phyloP scores from a whole-genome alignment of 2,113 vertebrate species.

The Grallaria varia region DNA sequence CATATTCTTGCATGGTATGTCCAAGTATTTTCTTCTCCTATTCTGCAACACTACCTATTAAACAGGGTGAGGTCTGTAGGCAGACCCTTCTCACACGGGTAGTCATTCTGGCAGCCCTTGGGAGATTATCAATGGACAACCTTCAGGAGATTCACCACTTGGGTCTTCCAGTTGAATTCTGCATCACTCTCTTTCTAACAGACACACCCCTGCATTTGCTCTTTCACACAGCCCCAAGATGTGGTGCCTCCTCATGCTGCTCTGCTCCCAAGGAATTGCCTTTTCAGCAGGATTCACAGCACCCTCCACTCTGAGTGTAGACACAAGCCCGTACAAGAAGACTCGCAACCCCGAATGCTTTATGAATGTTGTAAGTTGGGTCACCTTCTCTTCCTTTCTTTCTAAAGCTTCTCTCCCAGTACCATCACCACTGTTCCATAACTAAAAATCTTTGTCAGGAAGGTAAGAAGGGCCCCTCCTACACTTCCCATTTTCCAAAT shows the following conservation, averaged over 20 bases:
- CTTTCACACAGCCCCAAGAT: conserved; percentile 35
- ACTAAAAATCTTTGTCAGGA: not conserved
- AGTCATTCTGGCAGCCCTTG: not conserved
- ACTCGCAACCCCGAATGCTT: not conserved
- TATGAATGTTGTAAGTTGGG: conserved; percentile 50
- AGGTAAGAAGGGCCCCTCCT: not conserved
- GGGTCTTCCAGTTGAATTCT: not conserved
- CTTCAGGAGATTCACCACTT: not conserved
- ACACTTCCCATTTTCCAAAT: not conserved
- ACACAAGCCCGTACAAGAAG: not conserved
- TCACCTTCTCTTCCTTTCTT: not conserved
- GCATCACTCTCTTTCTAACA: not conserved
- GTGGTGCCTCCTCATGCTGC: not conserved
- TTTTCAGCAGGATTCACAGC: not conserved
- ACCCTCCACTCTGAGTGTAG: not conserved
- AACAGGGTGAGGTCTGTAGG: not conserved
- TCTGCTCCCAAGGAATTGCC: conserved; percentile 7
- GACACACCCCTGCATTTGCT: not conserved
- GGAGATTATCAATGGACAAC: not conserved
- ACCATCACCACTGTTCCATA: not conserved
- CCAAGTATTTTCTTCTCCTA: not conserved
- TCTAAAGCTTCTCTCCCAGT: not conserved
- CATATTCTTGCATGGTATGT: not conserved
- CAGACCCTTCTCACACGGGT: not conserved
- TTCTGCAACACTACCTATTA: not conserved